Percentiles rank a stretch among this genome's conserved stretches.
These are phyloP conservation scores for Miichthys miiuy DNA, from an alignment of 2,797 vertebrate species.

Conservation along the genomic window DNA sequence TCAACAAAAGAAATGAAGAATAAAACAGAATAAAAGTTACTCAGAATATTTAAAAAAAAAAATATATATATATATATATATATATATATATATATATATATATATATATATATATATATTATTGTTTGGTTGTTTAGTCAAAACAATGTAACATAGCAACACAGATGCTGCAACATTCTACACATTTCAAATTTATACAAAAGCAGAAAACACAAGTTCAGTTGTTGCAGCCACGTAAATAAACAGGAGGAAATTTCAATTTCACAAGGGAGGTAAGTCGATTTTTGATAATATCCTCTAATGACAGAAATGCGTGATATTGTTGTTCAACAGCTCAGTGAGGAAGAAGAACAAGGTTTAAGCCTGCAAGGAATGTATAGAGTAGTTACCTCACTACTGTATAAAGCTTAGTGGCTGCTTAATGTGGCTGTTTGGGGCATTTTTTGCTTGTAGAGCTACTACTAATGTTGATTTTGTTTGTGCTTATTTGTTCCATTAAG, in stretches of 20 bases:
- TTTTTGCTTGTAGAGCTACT: not conserved
- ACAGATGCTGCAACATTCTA: not conserved
- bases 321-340: not conserved
- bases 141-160: conserved; percentile 21
- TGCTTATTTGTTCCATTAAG: not conserved
- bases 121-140: too few species aligned
- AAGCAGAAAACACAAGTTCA: not conserved
- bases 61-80: too few species aligned
- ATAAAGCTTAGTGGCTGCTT: too few species aligned
- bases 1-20: too few species aligned
- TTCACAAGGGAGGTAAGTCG: conserved; percentile 22
- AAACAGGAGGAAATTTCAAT: not conserved
- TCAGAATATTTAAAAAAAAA: too few species aligned
- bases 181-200: conserved; percentile 28
- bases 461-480: not conserved
- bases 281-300: not conserved
- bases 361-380: too few species aligned
- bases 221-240: not conserved
- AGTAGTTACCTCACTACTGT: not conserved
- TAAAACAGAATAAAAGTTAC: too few species aligned
- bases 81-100: too few species aligned
- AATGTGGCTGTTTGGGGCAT: too few species aligned
- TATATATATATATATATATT: too few species aligned
- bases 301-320: not conserved
- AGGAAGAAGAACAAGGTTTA: too few species aligned